A percentile compares a stretch with the other conserved stretches of the same genome.
These are phyloP conservation scores for Drosophila serrata DNA, from an alignment of 1,140 invertebrate genomes.

Conservation along the genomic window DNA sequence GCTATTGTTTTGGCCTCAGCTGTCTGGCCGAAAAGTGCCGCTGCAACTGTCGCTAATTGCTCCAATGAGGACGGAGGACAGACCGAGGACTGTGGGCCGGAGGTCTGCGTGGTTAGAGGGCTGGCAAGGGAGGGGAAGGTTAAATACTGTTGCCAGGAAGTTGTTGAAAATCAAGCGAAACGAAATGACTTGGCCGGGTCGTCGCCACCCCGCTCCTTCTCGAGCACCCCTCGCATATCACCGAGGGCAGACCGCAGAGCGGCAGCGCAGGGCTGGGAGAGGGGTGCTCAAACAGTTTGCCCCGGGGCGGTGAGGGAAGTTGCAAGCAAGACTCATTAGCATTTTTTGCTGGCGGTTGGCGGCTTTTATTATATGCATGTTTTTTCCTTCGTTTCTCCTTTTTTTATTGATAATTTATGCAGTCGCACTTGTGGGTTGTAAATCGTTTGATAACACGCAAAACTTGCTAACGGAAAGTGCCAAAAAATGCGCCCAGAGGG, in stretches of 20 bases:
- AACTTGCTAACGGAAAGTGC: conserved; percentile 75
- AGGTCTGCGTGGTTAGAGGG: conserved; percentile 40
- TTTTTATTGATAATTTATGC: conserved; percentile 81
- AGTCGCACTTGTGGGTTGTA: conserved; percentile 80
- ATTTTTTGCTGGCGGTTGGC: conserved; percentile 71
- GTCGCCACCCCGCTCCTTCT: conserved; percentile 13
- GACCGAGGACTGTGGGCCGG: conserved; percentile 14
- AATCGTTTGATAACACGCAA: conserved; percentile 82
- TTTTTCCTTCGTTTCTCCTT: conserved; percentile 45
- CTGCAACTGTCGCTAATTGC: conserved; percentile 82
- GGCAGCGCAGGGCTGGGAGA: conserved; percentile 5
- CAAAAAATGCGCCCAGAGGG: conserved; percentile 57
- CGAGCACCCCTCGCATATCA: conserved; percentile 20
- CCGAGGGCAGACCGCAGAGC: conserved; percentile 62
- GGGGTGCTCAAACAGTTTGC: conserved; percentile 27
- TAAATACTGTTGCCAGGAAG: conserved; percentile 68
- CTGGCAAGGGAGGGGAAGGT: conserved; percentile 17
- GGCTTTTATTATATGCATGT: conserved; percentile 70
- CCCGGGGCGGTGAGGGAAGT: conserved; percentile 16
- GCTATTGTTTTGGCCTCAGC: conserved; percentile 12
- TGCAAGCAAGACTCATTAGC: conserved; percentile 66
- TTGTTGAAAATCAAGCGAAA: conserved; percentile 81
- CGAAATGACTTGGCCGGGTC: conserved; percentile 67
- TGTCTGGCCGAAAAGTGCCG: conserved; percentile 21
- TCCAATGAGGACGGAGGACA: conserved; percentile 9